Percentiles rank a stretch among this genome's conserved stretches.
phyloP scores from a whole-genome alignment of 1,140 invertebrate species.

The Trachelipus rathkii region DNA sequence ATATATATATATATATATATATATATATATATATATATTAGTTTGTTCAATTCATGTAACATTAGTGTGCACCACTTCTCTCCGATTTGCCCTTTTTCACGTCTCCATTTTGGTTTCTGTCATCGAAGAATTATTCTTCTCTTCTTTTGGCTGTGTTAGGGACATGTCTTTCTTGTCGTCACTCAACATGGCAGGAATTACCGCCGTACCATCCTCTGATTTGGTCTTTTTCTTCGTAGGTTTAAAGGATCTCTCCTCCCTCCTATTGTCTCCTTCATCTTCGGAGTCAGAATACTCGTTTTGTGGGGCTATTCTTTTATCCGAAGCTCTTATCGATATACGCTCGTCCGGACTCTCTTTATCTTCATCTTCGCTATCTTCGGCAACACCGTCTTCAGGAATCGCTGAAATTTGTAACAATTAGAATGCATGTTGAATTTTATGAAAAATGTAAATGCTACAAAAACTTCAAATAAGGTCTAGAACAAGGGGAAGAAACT shows the following conservation, averaged over 20 bases:
- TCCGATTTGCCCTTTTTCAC: conserved; percentile 21
- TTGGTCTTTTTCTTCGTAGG: conserved; percentile 46
- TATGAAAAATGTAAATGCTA: too few relatives aligned
- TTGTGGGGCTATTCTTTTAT: conserved; percentile 91
- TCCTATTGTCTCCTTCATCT: conserved; percentile 80
- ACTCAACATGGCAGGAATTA: conserved; percentile 19
- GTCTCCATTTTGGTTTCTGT: conserved; percentile 39
- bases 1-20: too few relatives aligned
- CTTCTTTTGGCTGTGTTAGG: conserved; percentile 17
- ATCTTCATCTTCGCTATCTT: conserved; percentile 80
- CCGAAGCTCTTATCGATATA: conserved; percentile 78
- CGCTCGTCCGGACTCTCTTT: conserved; percentile 88
- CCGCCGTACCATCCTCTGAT: conserved; percentile 48
- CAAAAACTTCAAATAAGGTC: too few relatives aligned
- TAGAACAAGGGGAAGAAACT: too few relatives aligned
- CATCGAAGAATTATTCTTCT: conserved; percentile 18
- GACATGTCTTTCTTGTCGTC: conserved; percentile 30
- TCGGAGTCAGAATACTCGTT: conserved; percentile 97
- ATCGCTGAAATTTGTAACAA: conserved; percentile 58
- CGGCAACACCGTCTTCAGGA: conserved; percentile 75
- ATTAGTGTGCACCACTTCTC: too few relatives aligned
- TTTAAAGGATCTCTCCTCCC: conserved; percentile 66
- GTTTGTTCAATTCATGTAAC: too few relatives aligned
- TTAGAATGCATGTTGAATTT: too few relatives aligned
- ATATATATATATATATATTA: too few relatives aligned